phyloP scores from a whole-genome alignment of 2,888 invertebrate species.

The Brassicogethes aeneus region DNA sequence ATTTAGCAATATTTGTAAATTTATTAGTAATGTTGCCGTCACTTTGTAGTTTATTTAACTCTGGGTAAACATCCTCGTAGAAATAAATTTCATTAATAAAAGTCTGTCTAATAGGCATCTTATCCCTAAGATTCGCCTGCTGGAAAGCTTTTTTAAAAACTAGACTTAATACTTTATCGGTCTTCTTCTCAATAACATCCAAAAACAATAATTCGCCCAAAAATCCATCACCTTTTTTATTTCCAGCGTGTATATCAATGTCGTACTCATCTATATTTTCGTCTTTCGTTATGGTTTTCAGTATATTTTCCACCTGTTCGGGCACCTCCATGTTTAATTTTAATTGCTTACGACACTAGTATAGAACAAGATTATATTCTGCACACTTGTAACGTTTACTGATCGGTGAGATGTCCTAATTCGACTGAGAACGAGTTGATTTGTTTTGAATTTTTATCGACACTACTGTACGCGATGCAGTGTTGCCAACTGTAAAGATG shows the following conservation, averaged over 20 bases:
- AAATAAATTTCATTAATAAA: constrained; percentile 8
- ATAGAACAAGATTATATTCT: no score
- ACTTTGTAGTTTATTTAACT: constrained; percentile 6
- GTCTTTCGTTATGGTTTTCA: no score
- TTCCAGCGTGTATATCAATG: constrained; percentile 1
- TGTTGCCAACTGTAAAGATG: no score
- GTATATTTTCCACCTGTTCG: no score
- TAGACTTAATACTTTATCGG: constrained; percentile 6
- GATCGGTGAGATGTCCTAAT: no score
- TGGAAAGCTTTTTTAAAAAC: constrained; percentile 11
- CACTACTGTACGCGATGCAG: no score
- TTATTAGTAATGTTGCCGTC: no score
- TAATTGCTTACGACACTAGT: no score
- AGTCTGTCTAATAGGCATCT: constrained; percentile 1
- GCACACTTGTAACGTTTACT: no score
- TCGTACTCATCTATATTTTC: neutral
- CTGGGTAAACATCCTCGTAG: constrained; percentile 5
- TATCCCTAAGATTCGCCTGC: constrained; percentile 10
- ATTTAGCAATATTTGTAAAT: neutral
- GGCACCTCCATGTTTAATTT: no score
- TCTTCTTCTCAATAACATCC: constrained; percentile 2
- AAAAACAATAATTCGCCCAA: constrained; percentile 11
- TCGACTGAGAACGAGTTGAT: no score
- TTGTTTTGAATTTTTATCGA: no score
- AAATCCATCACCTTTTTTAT: constrained; percentile 13